phyloP scores from a whole-genome alignment of 2,797 vertebrate genomes.

The Emys orbicularis region DNA sequence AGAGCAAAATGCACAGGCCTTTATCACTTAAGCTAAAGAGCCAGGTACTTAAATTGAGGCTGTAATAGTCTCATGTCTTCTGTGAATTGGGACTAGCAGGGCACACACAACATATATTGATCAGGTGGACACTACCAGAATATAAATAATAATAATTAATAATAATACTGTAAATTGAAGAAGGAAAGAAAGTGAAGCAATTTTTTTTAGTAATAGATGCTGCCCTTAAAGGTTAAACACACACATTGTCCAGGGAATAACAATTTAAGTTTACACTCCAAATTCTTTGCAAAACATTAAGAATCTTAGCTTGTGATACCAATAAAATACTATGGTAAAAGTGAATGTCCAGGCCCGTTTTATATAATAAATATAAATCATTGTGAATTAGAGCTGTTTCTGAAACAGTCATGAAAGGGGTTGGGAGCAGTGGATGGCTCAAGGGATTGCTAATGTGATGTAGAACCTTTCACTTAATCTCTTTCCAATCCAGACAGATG shows the following conservation, averaged over 20 bases:
- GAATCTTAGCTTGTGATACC: slow-evolving; percentile 18
- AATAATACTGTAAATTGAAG: neutral
- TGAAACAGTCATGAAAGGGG: neutral
- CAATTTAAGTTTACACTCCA: neutral
- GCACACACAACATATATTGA: neutral
- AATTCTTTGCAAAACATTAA: slow-evolving; percentile 20
- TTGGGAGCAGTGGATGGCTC: neutral
- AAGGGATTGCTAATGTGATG: neutral
- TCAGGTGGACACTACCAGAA: neutral
- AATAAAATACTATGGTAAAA: slow-evolving; percentile 15
- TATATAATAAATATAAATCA: slow-evolving; percentile 40
- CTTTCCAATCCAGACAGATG: neutral
- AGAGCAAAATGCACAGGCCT: neutral
- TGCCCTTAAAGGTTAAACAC: neutral
- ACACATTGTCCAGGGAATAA: slow-evolving; percentile 4
- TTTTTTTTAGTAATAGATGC: neutral
- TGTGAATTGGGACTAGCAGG: neutral
- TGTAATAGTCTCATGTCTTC: neutral
- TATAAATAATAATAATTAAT: neutral
- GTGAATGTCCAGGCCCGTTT: slow-evolving; percentile 30
- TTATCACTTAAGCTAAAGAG: neutral
- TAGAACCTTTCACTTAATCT: neutral
- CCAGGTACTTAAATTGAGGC: neutral
- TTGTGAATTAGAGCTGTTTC: slow-evolving; percentile 21
- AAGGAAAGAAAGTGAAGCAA: neutral